phyloP scores from a whole-genome alignment of 2,888 invertebrate species.

The Heteromyza rotundicornis region DNA sequence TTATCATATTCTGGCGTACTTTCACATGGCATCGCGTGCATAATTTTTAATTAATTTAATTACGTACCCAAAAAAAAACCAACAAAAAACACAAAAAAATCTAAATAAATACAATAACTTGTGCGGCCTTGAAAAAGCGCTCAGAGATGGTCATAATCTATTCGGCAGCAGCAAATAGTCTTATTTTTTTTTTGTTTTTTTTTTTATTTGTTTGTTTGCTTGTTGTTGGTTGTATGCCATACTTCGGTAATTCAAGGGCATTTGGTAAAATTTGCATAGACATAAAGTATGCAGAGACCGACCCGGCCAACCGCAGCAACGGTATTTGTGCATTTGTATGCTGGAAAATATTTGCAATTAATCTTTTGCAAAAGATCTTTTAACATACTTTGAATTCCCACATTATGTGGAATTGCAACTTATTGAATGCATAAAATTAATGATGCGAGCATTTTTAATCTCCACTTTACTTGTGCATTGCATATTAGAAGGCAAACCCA shows the following conservation, averaged over 20 bases:
- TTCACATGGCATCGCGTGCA: not conserved
- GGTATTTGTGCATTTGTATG: not conserved
- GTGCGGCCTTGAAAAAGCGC: not conserved
- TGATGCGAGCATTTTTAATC: not conserved
- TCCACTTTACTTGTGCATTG: too few relatives aligned
- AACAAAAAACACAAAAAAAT: not conserved
- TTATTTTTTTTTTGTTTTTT: too few relatives aligned
- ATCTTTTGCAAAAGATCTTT: not conserved
- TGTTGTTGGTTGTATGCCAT: not conserved
- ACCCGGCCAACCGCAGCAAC: not conserved
- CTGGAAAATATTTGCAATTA: conserved; percentile 2
- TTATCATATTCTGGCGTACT: conserved; percentile 2
- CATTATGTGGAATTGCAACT: not conserved
- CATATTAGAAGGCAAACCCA: too few relatives aligned
- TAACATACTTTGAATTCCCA: not conserved
- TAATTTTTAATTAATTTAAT: not conserved
- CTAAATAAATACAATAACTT: not conserved
- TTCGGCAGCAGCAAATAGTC: too few relatives aligned
- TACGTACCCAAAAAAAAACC: not conserved
- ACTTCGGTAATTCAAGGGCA: conserved; percentile 1
- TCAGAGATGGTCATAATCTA: not conserved
- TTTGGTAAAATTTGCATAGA: not conserved
- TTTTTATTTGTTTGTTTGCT: too few relatives aligned
- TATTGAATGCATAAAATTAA: not conserved
- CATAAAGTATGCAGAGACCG: not conserved